phyloP scores from a whole-genome alignment of 2,888 invertebrate genomes.

The Agrochola lychnidis region DNA sequence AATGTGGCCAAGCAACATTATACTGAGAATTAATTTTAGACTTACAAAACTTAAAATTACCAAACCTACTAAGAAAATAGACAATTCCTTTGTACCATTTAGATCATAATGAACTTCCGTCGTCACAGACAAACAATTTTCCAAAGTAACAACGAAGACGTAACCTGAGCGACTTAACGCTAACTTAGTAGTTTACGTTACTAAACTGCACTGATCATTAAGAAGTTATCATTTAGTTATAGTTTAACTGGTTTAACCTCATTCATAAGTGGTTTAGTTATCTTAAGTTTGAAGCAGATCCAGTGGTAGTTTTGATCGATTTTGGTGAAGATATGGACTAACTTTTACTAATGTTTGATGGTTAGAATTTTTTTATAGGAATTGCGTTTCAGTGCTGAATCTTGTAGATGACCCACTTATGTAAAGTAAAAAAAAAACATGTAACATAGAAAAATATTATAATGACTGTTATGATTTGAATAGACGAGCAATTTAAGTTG shows the following conservation, averaged over 20 bases:
- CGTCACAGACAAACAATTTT: conserved; percentile 33
- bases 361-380: not conserved
- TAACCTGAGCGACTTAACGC: conserved; percentile 17
- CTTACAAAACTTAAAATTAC: no score
- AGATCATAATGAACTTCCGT: conserved; percentile 54
- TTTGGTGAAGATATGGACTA: not conserved
- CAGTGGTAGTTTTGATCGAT: conserved; percentile 21
- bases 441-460: no score
- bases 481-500: not conserved
- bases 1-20: no score
- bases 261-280: conserved; percentile 45
- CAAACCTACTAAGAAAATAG: not conserved
- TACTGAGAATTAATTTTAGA: no score
- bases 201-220: conserved; percentile 15
- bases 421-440: no score
- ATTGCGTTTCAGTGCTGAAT: not conserved
- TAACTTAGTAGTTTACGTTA: conserved; percentile 29
- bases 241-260: conserved; percentile 22
- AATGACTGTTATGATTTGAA: no score
- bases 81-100: conserved; percentile 29
- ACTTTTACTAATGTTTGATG: not conserved
- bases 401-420: not conserved
- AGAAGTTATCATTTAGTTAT: conserved; percentile 14
- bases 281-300: conserved; percentile 26
- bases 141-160: conserved; percentile 29